phyloP scores from a whole-genome alignment of 2,888 invertebrate genomes.

The Platycnemis pennipes region DNA sequence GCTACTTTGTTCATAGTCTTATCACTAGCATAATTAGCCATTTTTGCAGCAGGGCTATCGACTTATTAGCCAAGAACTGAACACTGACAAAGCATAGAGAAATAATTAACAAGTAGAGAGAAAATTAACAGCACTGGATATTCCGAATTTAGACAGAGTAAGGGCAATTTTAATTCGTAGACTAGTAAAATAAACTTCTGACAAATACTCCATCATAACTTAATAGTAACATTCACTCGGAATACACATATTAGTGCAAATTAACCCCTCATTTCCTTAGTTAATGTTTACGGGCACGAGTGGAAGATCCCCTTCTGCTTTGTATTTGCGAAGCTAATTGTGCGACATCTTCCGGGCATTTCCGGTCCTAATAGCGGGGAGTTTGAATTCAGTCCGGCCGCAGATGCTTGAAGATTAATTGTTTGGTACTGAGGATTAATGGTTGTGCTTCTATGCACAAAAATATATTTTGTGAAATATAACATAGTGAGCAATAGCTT shows the following conservation, averaged over 20 bases:
- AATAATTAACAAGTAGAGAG: not conserved
- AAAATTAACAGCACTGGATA: not conserved
- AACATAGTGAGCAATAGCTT: too few species aligned
- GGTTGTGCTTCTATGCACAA: too few species aligned
- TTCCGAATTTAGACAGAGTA: not conserved
- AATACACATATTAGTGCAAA: not conserved
- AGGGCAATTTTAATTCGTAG: not conserved
- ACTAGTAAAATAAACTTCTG: constrained; percentile 16
- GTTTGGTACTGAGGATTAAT: not conserved
- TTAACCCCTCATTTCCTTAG: not conserved
- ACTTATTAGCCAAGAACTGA: not conserved
- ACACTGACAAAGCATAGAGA: not conserved
- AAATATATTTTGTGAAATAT: too few species aligned
- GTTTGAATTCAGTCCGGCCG: not conserved
- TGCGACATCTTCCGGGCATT: not conserved
- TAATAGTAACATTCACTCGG: not conserved
- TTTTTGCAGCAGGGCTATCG: constrained; percentile 39
- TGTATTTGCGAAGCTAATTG: not conserved
- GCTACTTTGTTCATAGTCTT: constrained; percentile 79
- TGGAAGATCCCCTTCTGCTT: not conserved
- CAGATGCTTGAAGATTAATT: not conserved
- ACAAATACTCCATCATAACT: not conserved
- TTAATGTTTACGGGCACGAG: not conserved
- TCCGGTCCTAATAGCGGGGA: not conserved
- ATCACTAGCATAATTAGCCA: constrained; percentile 75